Evolutionary conservation across 2,113 vertebrate genomes (phyloP), one percentile per base, ranked within the genome.

Genomic region (Mormyrus lacerda): DNA sequence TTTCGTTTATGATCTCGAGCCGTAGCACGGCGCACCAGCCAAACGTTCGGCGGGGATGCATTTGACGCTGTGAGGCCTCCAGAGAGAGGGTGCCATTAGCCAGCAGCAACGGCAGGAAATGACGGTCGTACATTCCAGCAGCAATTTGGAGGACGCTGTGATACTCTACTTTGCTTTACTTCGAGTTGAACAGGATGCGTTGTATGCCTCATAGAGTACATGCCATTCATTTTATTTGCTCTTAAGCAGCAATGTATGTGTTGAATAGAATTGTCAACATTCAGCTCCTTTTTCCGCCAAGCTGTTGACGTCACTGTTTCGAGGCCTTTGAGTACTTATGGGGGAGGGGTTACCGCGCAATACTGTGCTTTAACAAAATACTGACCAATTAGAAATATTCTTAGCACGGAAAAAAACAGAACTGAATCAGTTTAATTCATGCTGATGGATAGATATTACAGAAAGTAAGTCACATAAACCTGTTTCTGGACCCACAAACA

Each of bases 271-370:
- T 50, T 44, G 39, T 50, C 61, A 88, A 65, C 11, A 15, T 61
- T 65, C 17, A 42, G 31, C 35, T 84, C 17, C 21, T 84, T 84
- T 84, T 84, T 44, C 44, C 44, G 27, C 24, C 5, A 11, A 27
- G 27, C n/a, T 31, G 21, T 76, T 79, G 24, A 8, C 47, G 47
- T 83, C 42, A n/a, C 45, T 51, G n/a, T 88, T 79, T 24, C n/a
- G 76, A 84, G 35, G 79, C 88, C 88, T 89, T 85, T 89, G 21
- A 27, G 87, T 31, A 82, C 50, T 82, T 39, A 73, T 5, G 47
- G 50, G 50, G 76, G 27, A 51, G 50, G 50, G 31, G 48, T 31
- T 89, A 53, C 48, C 27, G 85, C 13, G 13, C 50, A 55, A 84
- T 51, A 45, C 79, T 58, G 51, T 89, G 51, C 9, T 82, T 39